Conservation (phyloP, 2,113 vertebrate genomes). For the Climacteris rufus region DNA sequence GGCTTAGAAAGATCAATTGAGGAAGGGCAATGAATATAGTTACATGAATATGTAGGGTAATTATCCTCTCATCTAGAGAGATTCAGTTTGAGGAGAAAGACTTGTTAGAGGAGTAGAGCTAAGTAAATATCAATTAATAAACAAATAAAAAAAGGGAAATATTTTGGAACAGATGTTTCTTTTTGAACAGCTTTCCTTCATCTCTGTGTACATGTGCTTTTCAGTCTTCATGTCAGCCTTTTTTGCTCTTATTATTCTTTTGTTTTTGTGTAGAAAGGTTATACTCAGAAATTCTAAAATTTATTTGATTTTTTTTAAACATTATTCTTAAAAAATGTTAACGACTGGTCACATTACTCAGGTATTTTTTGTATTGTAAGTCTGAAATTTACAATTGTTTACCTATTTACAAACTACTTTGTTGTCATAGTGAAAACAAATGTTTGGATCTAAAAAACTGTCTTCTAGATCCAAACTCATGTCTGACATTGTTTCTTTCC, state of each 20-base stretch:
- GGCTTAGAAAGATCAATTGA: neutral
- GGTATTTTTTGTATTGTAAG: neutral
- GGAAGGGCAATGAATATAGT: neutral
- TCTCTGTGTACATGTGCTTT: fast-evolving
- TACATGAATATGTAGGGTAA: fast-evolving
- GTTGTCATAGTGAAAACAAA: neutral
- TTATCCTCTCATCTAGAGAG: neutral
- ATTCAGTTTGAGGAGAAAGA: neutral
- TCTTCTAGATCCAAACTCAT: neutral
- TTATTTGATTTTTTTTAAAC: neutral
- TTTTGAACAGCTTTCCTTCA: neutral
- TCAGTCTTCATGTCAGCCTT: neutral
- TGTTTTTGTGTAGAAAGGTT: neutral
- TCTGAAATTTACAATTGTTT: neutral
- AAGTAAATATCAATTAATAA: neutral
- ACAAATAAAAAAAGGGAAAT: neutral
- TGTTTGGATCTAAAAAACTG: too few relatives aligned
- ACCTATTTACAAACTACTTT: neutral
- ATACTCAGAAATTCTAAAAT: neutral
- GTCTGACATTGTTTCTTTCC: neutral
- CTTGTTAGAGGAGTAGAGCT: neutral
- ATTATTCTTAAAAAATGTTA: neutral
- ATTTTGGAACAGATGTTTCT: neutral
- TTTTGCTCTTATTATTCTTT: neutral
- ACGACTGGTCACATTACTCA: neutral